Percentiles rank a stretch among this genome's conserved stretches.
These are phyloP conservation scores for Disparrhopalites patrizii DNA, from an alignment of 2,888 invertebrate species.

Conservation along the genomic window DNA sequence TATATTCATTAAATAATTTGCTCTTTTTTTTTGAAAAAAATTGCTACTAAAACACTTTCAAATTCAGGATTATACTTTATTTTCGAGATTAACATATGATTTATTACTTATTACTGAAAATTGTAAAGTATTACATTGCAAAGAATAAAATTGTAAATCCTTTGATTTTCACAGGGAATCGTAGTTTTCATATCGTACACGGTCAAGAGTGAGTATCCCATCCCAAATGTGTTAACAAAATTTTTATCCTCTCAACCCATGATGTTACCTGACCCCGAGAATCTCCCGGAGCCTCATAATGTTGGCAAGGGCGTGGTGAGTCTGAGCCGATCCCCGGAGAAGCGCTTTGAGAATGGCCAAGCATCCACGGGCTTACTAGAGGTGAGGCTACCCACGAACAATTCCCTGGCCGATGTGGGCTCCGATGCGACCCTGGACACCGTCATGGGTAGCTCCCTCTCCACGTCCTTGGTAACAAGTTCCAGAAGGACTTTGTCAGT, in stretches of 20 bases:
- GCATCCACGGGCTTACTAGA: conserved; percentile 2
- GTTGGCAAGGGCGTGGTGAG: not conserved
- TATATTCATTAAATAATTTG: too few relatives aligned
- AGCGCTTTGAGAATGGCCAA: conserved; percentile 25
- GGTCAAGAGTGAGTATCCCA: conserved; percentile 35
- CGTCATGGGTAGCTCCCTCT: conserved; percentile 15
- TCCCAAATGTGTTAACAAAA: conserved; percentile 24
- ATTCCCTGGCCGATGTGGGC: not conserved
- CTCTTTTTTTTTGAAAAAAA: not conserved
- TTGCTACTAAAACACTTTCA: too few relatives aligned
- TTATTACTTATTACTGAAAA: too few relatives aligned
- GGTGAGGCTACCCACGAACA: not conserved
- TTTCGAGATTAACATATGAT: too few relatives aligned
- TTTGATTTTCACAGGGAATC: conserved; percentile 29
- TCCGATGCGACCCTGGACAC: conserved; percentile 25
- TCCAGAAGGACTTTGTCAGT: conserved; percentile 13
- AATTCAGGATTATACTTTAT: too few relatives aligned
- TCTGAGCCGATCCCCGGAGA: conserved; percentile 21
- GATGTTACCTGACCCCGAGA: conserved; percentile 25
- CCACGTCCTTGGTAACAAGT: conserved; percentile 14
- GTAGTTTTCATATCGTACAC: conserved; percentile 34
- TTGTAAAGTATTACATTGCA: too few relatives aligned
- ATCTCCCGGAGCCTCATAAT: not conserved
- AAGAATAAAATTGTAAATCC: too few relatives aligned
- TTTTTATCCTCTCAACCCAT: conserved; percentile 11